phyloP scores from a whole-genome alignment of 2,113 vertebrate species.

The Balaenoptera acutorostrata region DNA sequence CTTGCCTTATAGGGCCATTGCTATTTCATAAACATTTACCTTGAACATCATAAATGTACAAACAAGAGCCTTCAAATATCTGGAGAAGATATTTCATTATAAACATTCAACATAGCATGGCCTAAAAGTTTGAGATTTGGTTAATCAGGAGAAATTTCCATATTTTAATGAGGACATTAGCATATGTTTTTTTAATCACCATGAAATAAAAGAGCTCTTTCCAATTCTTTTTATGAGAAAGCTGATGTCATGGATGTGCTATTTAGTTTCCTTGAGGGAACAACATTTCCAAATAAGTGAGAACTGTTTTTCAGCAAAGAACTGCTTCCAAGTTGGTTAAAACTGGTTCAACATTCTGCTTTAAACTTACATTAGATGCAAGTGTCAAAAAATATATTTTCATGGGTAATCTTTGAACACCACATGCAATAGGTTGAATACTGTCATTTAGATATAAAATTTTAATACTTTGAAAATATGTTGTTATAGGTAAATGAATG shows the following conservation, averaged over 20 bases:
- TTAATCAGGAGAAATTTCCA: neutral
- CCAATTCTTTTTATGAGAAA: neutral
- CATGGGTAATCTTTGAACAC: neutral
- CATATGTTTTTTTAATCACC: conserved; percentile 3
- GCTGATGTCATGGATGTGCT: neutral
- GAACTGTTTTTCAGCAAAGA: conserved; percentile 14
- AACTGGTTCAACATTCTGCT: neutral
- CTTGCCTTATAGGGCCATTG: neutral
- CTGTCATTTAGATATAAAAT: neutral
- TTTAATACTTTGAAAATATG: neutral
- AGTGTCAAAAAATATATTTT: neutral
- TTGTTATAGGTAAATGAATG: neutral
- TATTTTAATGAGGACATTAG: conserved; percentile 18
- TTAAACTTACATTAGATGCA: neutral
- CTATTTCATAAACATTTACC: neutral
- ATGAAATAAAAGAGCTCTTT: neutral
- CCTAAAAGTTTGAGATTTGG: neutral
- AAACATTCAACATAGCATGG: neutral
- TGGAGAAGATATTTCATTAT: neutral
- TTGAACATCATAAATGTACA: neutral
- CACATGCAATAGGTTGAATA: neutral
- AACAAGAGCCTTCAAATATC: neutral
- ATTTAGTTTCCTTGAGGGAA: conserved; percentile 10
- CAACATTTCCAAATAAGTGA: neutral
- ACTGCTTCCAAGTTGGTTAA: neutral